Base-by-base conservation (phyloP, 1,140 invertebrate species). In the Diorhabda sublineata region DNA sequence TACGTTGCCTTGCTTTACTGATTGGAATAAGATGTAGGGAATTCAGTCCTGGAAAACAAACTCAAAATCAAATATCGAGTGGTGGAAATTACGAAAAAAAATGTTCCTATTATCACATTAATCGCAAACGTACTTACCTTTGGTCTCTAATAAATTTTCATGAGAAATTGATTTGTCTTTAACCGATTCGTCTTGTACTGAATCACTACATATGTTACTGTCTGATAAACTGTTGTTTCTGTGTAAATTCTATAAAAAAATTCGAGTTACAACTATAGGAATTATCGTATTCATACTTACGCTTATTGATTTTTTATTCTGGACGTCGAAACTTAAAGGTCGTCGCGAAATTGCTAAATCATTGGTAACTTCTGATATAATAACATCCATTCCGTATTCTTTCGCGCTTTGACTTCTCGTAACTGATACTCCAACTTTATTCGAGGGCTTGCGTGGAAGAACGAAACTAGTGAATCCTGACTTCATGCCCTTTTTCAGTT, bases 1-100 rank as follows among this genome's bases (percentile, higher is more conserved):
- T 94, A 74, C 92, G 88, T 83, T 92, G 89, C 74, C 90, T 83
- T 66, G 91, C 91, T 79, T 92, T 91, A 60, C 89, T 87, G 3
- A 90, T 90, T 11, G 92, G 91, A 76, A 93, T 92, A 66, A 92
- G 84, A 81, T 91, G 88, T 62, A 93, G 78, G 64, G 92, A 90
- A 82, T 92, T 90, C 69, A 90, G 91, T 65, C 90, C 90, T 73
- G 92, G 83, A 70, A 72, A 61, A 41, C 26, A 26, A 26, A 26
- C 26, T 26, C 1, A 1, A 26, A 26, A 26, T 26, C 26, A 26
- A 26, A 26, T 26, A 26, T 26, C 26, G 26, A 26, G 26, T 26
- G 26, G 1, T 26, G 26, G 26, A 26, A 26, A 26, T 26, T 56
- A 56, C 52, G 6, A 2, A 56, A 56, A 56, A 7, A 58, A 58